Conservation (phyloP, 2,797 vertebrate species). For the Myotis daubentonii region DNA sequence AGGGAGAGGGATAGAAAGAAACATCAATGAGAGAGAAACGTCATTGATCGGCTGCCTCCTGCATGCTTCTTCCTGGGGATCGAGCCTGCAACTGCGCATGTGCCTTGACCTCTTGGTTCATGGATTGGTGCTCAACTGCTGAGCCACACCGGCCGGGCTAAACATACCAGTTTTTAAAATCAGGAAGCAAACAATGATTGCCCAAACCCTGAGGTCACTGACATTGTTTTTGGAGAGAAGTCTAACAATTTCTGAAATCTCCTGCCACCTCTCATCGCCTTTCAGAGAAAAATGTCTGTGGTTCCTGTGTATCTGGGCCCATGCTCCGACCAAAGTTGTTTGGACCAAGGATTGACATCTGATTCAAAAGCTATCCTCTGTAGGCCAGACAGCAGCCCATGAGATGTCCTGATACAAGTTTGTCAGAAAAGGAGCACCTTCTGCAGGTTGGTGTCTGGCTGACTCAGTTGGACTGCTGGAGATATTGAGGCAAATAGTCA, state of each 20-base stretch:
- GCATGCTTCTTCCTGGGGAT: too few species aligned
- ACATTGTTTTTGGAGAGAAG: neutral
- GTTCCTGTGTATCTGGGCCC: neutral
- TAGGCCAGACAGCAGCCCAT: neutral
- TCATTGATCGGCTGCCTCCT: too few species aligned
- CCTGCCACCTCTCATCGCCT: neutral
- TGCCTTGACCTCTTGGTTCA: too few species aligned
- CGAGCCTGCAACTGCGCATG: too few species aligned
- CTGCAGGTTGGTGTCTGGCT: neutral
- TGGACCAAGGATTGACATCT: neutral
- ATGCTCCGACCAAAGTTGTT: neutral
- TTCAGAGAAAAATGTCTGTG: neutral
- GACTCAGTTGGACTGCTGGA: neutral
- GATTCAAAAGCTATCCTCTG: neutral
- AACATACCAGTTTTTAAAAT: conserved; percentile 31
- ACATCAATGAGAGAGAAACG: too few species aligned
- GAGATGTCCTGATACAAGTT: neutral
- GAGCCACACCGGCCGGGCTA: too few species aligned
- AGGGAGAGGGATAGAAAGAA: too few species aligned
- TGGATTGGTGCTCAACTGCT: too few species aligned
- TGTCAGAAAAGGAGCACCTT: neutral
- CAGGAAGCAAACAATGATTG: neutral
- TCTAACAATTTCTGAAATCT: neutral
- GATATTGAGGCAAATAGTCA: neutral
- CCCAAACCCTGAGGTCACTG: neutral